Conservation (phyloP, 2,797 vertebrate genomes). For the Typhlichthys eigenmanni region DNA sequence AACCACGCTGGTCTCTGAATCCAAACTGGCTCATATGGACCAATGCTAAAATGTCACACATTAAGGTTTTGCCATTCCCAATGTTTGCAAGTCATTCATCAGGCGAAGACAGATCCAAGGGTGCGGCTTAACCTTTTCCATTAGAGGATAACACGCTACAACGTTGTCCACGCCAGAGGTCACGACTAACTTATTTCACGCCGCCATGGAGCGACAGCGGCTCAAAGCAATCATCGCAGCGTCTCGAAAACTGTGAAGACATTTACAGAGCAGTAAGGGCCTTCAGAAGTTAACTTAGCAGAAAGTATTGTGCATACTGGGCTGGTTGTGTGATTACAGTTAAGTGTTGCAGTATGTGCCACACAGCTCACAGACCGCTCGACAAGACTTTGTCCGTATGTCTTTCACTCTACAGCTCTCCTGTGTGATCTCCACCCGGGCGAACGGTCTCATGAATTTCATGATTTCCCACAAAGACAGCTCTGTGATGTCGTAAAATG, state of each 20-base stretch:
- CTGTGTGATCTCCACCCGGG: conserved; percentile 24
- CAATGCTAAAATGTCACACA: conserved; percentile 27
- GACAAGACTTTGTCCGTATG: neutral
- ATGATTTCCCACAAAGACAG: conserved; percentile 18
- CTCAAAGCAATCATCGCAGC: conserved; percentile 2
- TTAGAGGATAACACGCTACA: conserved; percentile 13
- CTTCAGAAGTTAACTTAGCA: conserved; percentile 18
- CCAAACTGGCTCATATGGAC: conserved; percentile 25
- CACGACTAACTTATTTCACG: conserved; percentile 20
- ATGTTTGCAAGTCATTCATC: conserved; percentile 30
- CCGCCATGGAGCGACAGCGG: conserved; percentile 6
- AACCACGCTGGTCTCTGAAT: conserved; percentile 17
- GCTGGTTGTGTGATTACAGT: conserved; percentile 29
- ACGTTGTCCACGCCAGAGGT: conserved; percentile 24
- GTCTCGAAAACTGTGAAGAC: conserved; percentile 9
- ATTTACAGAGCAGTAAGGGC: conserved; percentile 16
- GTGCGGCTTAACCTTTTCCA: conserved; percentile 42
- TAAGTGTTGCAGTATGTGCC: conserved; percentile 41
- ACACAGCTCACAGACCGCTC: conserved; percentile 14
- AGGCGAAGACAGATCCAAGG: conserved; percentile 28
- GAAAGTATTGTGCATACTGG: conserved; percentile 19
- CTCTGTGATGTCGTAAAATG: conserved; percentile 34
- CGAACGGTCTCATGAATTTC: conserved; percentile 15
- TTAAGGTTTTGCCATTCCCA: conserved; percentile 23
- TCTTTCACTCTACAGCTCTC: conserved; percentile 7